Percentiles rank a stretch among this genome's conserved stretches.
These are phyloP conservation scores for Erebia aethiops DNA, from an alignment of 2,888 invertebrate genomes.

Conservation along the genomic window DNA sequence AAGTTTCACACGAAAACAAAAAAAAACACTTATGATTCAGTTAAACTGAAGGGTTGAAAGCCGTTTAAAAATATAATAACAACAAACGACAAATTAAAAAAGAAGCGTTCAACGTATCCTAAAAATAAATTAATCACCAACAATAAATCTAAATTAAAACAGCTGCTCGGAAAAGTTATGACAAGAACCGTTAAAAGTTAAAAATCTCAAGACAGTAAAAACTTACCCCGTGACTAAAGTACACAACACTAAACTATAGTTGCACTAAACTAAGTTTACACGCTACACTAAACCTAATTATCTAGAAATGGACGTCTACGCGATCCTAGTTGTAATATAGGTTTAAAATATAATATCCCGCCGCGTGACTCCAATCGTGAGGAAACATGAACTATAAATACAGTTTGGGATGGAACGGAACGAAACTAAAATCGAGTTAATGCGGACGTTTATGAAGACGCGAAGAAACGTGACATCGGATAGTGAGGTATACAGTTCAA, in stretches of 20 bases:
- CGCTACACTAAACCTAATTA: conserved; percentile 40
- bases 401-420: conserved; percentile 31
- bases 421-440: conserved; percentile 34
- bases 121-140: not conserved
- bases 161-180: not conserved
- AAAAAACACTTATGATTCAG: not conserved
- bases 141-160: not conserved
- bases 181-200: not conserved
- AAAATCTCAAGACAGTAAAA: not conserved
- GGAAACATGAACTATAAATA: conserved; percentile 46
- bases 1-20: not conserved
- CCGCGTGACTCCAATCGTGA: conserved; percentile 38
- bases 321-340: conserved; percentile 46
- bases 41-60: not conserved
- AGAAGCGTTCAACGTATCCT: not conserved
- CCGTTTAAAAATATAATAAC: conserved; percentile 1
- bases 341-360: conserved; percentile 47
- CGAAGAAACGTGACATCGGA: conserved; percentile 17
- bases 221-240: conserved; percentile 38
- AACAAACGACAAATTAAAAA: conserved; percentile 12
- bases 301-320: conserved; percentile 43
- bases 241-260: conserved; percentile 25
- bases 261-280: conserved; percentile 32
- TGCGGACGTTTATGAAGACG: conserved; percentile 39
- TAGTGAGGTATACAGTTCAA: not conserved